Conservation (phyloP, 2,888 invertebrate species). For the Hesperia comma region DNA sequence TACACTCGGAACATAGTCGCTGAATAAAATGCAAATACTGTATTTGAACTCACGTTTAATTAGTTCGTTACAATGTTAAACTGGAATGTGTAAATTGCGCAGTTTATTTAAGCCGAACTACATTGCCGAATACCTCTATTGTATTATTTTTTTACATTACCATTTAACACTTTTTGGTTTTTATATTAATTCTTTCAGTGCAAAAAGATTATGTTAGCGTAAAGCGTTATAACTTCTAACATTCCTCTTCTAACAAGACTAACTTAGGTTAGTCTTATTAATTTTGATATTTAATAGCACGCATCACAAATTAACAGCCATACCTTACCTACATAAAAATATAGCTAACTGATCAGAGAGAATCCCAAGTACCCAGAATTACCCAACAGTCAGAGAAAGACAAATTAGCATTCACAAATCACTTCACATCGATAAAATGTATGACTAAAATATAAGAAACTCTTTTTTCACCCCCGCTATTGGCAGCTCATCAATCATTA, state of each 20-base stretch:
- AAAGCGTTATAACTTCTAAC: too few relatives aligned
- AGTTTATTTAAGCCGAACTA: constrained; percentile 27
- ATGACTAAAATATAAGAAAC: constrained; percentile 13
- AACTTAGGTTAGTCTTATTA: too few relatives aligned
- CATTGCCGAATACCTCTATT: constrained; percentile 12
- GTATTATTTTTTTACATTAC: background rate
- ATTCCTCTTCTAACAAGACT: too few relatives aligned
- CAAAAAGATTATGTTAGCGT: too few relatives aligned
- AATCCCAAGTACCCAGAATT: background rate
- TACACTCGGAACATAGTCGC: constrained; percentile 19
- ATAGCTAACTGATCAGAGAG: background rate
- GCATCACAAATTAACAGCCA: too few relatives aligned
- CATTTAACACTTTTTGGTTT: background rate
- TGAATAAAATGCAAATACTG: constrained; percentile 36
- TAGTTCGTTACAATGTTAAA: constrained; percentile 36
- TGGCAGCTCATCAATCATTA: constrained; percentile 24
- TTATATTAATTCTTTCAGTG: background rate
- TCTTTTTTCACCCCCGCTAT: background rate
- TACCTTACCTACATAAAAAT: too few relatives aligned
- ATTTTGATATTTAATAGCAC: too few relatives aligned
- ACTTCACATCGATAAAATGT: background rate
- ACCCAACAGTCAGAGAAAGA: background rate
- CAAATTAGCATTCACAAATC: background rate
- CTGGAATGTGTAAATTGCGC: constrained; percentile 30
- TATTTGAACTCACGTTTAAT: constrained; percentile 38